These are phyloP conservation scores for Leistus spinibarbis DNA, from an alignment of 2,888 invertebrate genomes.

Conservation along the genomic window DNA sequence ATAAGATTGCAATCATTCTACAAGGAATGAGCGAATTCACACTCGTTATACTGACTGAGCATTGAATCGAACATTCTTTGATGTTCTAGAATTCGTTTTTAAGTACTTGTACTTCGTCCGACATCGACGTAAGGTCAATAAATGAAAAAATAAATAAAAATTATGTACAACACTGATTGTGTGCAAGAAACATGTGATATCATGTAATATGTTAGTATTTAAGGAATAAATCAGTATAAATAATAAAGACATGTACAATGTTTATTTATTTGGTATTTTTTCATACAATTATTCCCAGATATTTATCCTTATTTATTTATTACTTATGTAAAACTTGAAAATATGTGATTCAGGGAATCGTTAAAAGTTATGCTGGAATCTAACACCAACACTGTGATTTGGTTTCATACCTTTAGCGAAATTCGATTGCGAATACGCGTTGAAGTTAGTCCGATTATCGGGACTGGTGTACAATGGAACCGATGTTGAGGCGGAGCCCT, in stretches of 20 bases:
- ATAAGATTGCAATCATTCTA: constrained; percentile 55
- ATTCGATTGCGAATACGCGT: too few relatives aligned
- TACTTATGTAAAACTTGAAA: too few relatives aligned
- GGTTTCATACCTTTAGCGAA: too few relatives aligned
- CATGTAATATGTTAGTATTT: constrained; percentile 59
- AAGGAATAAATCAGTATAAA: constrained; percentile 58
- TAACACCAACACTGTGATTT: too few relatives aligned
- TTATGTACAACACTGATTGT: constrained; percentile 59
- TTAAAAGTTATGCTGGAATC: too few relatives aligned
- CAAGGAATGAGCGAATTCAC: neutral
- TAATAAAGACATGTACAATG: constrained; percentile 33
- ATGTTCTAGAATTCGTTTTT: constrained; percentile 25
- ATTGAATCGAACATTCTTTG: neutral
- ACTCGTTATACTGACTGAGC: neutral
- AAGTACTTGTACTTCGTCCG: constrained; percentile 56
- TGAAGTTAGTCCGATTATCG: too few relatives aligned
- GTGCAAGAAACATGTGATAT: constrained; percentile 61
- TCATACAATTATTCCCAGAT: neutral
- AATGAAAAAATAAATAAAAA: constrained; percentile 38
- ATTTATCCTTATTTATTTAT: too few relatives aligned
- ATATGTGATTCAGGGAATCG: too few relatives aligned
- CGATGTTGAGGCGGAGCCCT: too few relatives aligned
- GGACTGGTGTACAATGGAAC: too few relatives aligned
- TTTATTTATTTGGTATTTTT: constrained; percentile 4
- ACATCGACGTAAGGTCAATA: constrained; percentile 59